Conservation (phyloP, 2,888 invertebrate species). For the Chymomyza caudatula region DNA sequence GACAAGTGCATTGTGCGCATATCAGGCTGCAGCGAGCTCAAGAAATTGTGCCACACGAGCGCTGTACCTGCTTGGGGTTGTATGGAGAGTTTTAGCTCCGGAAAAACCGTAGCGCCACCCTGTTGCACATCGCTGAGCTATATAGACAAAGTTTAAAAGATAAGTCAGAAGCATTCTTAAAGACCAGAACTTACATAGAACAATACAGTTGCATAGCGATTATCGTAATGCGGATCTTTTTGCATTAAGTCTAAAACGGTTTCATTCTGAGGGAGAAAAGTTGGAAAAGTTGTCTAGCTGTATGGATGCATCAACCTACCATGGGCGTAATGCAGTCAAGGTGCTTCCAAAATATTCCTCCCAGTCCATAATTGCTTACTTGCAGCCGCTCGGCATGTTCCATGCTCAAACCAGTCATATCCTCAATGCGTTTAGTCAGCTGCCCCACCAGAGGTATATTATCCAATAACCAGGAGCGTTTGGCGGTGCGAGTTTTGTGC, state of each 20-base stretch:
- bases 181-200: slow-evolving; percentile 9
- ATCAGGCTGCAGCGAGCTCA: neutral
- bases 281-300: no score
- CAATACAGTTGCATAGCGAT: neutral
- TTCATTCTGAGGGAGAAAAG: no score
- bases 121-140: slow-evolving; percentile 1
- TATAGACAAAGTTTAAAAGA: no score
- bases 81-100: neutral
- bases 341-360: neutral
- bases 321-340: neutral
- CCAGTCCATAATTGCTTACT: neutral
- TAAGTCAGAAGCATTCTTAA: no score
- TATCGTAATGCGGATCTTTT: no score
- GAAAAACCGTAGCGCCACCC: slow-evolving; percentile 6
- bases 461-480: neutral
- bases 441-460: neutral
- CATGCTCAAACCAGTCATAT: neutral
- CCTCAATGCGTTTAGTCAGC: neutral
- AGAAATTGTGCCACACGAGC: neutral
- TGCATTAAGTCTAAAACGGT: no score
- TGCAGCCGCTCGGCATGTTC: neutral
- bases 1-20: neutral
- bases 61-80: neutral
- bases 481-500: neutral
- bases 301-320: neutral